phyloP scores from a whole-genome alignment of 2,797 vertebrate genomes.

The Gadopsis bispinosus region DNA sequence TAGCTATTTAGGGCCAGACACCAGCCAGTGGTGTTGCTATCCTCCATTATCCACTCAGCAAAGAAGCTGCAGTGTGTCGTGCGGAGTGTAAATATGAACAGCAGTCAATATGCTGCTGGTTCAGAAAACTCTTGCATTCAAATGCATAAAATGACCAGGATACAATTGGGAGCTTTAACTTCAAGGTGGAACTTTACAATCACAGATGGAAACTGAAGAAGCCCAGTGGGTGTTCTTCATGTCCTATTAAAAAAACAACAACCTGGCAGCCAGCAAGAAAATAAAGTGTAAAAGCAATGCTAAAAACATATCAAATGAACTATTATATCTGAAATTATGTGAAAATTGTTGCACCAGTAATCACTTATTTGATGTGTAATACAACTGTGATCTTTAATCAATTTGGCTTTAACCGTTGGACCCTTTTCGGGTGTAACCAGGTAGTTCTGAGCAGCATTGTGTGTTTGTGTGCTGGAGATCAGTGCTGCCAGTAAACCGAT shows the following conservation, averaged over 20 bases:
- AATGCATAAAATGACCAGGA: conserved; percentile 17
- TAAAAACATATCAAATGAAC: conserved; percentile 22
- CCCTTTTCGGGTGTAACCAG: not conserved
- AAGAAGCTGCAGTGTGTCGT: conserved; percentile 8
- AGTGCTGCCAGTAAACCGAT: conserved; percentile 1
- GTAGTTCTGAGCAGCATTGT: not conserved
- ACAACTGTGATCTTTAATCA: conserved; percentile 1
- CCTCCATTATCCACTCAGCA: conserved; percentile 18
- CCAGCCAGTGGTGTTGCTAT: conserved; percentile 26
- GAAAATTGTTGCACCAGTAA: conserved; percentile 46
- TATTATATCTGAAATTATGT: conserved; percentile 32
- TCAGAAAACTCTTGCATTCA: conserved; percentile 15
- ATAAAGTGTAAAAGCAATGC: conserved; percentile 41
- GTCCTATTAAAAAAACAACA: conserved; percentile 28
- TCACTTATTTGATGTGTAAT: conserved; percentile 33
- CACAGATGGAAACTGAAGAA: conserved; percentile 30
- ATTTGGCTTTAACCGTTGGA: conserved; percentile 12
- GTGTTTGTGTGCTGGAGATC: conserved; percentile 4
- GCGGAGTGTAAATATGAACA: conserved; percentile 24
- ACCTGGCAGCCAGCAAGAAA: conserved; percentile 21
- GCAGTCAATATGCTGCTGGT: conserved; percentile 18
- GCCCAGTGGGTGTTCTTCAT: conserved; percentile 27
- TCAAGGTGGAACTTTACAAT: conserved; percentile 25
- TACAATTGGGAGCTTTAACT: conserved; percentile 18
- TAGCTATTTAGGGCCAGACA: conserved; percentile 24